Conservation (phyloP, 2,797 vertebrate genomes). For the Notoglanidium macrostoma region DNA sequence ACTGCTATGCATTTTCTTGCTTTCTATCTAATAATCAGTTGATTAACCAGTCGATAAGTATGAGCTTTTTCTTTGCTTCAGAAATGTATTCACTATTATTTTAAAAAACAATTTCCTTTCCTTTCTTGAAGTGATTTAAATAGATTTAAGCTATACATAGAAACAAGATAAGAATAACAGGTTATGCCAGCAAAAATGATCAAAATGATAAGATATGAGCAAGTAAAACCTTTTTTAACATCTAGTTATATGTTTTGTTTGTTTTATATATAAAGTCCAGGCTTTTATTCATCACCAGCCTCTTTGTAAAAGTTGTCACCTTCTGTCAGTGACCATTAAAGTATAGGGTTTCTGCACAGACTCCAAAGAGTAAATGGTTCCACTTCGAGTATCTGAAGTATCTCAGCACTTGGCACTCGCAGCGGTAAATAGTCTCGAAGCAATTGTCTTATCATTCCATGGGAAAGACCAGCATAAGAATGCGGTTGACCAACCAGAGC, state of each 20-base stretch:
- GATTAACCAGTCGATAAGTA: not conserved
- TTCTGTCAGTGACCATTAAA: constrained; percentile 37
- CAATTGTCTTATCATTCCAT: constrained; percentile 55
- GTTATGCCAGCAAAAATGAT: not conserved
- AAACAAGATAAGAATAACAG: not conserved
- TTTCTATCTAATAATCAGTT: constrained; percentile 11
- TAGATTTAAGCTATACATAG: not conserved
- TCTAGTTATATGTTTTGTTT: not conserved
- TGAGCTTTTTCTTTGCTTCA: not conserved
- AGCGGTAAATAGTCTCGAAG: constrained; percentile 43
- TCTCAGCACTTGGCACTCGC: constrained; percentile 47
- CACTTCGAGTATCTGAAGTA: constrained; percentile 50
- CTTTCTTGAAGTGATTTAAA: not conserved
- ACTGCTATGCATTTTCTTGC: constrained; percentile 29
- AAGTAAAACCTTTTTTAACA: not conserved
- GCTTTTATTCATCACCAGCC: not conserved
- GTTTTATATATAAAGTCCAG: not conserved
- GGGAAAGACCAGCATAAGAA: constrained; percentile 43
- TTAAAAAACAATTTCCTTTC: not conserved
- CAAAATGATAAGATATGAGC: not conserved
- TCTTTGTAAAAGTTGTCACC: constrained; percentile 15
- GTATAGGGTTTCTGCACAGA: constrained; percentile 47
- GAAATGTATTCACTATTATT: not conserved
- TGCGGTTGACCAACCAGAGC: constrained; percentile 35
- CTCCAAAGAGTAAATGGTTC: constrained; percentile 36